These are phyloP conservation scores for Lerista edwardsae DNA, from an alignment of 2,797 vertebrate genomes.

Conservation along the genomic window DNA sequence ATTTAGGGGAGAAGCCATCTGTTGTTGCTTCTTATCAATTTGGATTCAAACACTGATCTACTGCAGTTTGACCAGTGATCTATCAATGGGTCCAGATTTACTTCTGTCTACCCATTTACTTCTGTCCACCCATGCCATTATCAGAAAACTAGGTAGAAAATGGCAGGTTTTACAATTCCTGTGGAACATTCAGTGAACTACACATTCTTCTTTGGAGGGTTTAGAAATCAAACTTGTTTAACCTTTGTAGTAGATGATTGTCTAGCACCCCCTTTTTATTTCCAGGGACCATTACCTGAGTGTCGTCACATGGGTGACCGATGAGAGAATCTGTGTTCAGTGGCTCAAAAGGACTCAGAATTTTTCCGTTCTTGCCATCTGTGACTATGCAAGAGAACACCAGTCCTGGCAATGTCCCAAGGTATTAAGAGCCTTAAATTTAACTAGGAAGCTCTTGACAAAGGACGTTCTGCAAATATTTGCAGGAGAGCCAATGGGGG, in stretches of 20 bases:
- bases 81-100: no score
- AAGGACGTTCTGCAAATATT: background rate
- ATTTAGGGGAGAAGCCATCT: no score
- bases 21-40: no score
- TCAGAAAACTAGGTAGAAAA: background rate
- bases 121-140: background rate
- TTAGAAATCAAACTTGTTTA: background rate
- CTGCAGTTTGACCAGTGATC: no score
- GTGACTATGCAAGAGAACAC: conserved; percentile 75
- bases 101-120: no score
- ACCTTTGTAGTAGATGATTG: background rate
- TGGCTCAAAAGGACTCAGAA: conserved; percentile 95
- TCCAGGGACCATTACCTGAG: conserved; percentile 93
- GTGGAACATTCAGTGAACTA: background rate
- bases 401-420: conserved; percentile 66
- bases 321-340: conserved; percentile 88
- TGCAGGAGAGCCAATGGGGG: background rate
- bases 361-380: conserved; percentile 86
- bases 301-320: conserved; percentile 91
- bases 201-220: background rate
- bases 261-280: conserved; percentile 32
- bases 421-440: conserved; percentile 63
- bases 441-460: background rate
- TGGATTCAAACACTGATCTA: no score
- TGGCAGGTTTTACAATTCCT: background rate